phyloP scores from a whole-genome alignment of 2,797 vertebrate species.

The Phataginus tricuspis region DNA sequence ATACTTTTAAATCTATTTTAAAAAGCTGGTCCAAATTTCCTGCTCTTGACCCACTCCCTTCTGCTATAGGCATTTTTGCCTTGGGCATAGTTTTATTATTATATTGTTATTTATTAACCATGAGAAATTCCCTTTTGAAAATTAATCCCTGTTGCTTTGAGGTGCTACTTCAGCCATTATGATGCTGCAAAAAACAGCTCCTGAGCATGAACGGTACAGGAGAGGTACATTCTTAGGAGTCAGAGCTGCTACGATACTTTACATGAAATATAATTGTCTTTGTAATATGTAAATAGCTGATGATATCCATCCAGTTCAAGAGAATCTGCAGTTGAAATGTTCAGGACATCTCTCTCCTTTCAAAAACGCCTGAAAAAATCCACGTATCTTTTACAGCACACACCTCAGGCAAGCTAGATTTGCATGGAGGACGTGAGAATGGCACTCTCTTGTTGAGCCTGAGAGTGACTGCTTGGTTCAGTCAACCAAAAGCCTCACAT shows the following conservation, averaged over 20 bases:
- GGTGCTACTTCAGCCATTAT: neutral
- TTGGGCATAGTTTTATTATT: neutral
- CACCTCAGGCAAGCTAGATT: neutral
- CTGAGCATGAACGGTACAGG: neutral
- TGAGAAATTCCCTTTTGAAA: neutral
- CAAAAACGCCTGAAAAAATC: neutral
- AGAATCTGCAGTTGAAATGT: neutral
- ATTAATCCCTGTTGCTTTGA: neutral
- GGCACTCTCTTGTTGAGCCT: neutral
- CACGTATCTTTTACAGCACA: rapidly evolving
- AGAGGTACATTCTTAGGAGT: no score
- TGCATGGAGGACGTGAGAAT: rapidly evolving
- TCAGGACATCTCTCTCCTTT: neutral
- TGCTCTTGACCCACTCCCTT: neutral
- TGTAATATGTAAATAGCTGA: neutral
- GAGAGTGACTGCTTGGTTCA: no score
- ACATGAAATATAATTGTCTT: neutral
- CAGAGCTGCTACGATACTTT: neutral
- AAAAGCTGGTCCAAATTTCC: neutral
- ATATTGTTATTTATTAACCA: neutral
- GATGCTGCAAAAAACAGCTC: neutral
- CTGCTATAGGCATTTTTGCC: neutral
- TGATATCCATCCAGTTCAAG: neutral
- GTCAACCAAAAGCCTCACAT: neutral
- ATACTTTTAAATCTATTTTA: neutral